These are phyloP conservation scores for Dasypus novemcinctus DNA, from an alignment of 2,113 vertebrate species.

Conservation along the genomic window DNA sequence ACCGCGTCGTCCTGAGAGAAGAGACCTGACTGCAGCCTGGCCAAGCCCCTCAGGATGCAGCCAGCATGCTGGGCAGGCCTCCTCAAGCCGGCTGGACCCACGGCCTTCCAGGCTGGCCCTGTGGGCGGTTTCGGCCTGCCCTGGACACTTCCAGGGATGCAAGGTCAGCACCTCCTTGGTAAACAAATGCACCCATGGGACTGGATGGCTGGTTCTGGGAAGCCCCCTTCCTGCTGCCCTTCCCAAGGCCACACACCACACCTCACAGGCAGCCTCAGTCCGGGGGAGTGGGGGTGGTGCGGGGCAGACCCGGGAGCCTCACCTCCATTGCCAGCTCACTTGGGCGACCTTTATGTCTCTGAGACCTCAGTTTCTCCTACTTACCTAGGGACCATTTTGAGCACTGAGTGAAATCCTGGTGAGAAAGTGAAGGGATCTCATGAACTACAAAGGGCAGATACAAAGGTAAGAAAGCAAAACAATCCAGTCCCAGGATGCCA, in stretches of 20 bases:
- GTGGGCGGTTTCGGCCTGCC: neutral
- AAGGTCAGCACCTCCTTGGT: neutral
- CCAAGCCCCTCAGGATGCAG: neutral
- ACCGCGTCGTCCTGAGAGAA: neutral
- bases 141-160: neutral
- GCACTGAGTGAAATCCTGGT: neutral
- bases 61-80: neutral
- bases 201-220: neutral
- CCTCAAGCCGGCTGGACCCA: neutral
- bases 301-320: neutral
- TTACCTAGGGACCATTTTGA: neutral
- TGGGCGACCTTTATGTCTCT: neutral
- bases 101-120: too few species aligned
- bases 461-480: neutral
- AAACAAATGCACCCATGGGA: slow-evolving; percentile 36
- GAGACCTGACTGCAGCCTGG: neutral
- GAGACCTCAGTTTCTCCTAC: neutral
- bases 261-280: neutral
- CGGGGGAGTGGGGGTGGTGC: too few species aligned
- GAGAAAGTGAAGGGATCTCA: neutral
- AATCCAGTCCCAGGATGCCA: neutral
- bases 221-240: slow-evolving; percentile 33
- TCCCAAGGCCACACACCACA: neutral
- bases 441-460: neutral
- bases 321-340: neutral